Conservation (phyloP, 1,140 invertebrate species). For the Dreissena polymorpha region DNA sequence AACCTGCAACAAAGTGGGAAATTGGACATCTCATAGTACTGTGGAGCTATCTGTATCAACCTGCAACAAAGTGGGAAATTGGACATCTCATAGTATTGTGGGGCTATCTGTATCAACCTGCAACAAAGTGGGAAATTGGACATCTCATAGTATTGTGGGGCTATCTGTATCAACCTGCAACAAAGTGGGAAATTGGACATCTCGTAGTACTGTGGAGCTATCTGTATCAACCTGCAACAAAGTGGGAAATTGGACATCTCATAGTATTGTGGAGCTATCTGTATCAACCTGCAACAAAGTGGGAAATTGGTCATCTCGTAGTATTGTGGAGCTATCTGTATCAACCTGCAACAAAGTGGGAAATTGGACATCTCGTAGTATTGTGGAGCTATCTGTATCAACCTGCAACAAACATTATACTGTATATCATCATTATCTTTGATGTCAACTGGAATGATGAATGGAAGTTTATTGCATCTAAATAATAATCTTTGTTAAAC, state of each 20-base stretch:
- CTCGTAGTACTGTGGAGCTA: slow-evolving; percentile 99
- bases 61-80: slow-evolving; percentile 98
- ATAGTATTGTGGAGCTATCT: slow-evolving; percentile 98
- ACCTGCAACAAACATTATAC: slow-evolving; percentile 84
- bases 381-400: slow-evolving; percentile 96
- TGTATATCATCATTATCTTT: too few relatives aligned
- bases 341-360: slow-evolving; percentile 95
- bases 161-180: slow-evolving; percentile 94
- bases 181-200: slow-evolving; percentile 98
- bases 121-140: slow-evolving; percentile 96
- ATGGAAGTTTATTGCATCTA: background rate
- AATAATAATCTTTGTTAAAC: background rate
- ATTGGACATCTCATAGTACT: slow-evolving; percentile 98
- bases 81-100: slow-evolving; percentile 98
- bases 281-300: slow-evolving; percentile 94
- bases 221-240: slow-evolving; percentile 94
- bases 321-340: slow-evolving; percentile 97
- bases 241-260: slow-evolving; percentile 98
- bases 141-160: slow-evolving; percentile 99
- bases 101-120: slow-evolving; percentile 97
- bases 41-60: slow-evolving; percentile 96
- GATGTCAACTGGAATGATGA: background rate
- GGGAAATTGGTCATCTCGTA: slow-evolving; percentile 99
- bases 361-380: slow-evolving; percentile 99
- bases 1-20: slow-evolving; percentile 97